Base-by-base conservation (phyloP, 2,113 vertebrate species). In the Microtus montanus region DNA sequence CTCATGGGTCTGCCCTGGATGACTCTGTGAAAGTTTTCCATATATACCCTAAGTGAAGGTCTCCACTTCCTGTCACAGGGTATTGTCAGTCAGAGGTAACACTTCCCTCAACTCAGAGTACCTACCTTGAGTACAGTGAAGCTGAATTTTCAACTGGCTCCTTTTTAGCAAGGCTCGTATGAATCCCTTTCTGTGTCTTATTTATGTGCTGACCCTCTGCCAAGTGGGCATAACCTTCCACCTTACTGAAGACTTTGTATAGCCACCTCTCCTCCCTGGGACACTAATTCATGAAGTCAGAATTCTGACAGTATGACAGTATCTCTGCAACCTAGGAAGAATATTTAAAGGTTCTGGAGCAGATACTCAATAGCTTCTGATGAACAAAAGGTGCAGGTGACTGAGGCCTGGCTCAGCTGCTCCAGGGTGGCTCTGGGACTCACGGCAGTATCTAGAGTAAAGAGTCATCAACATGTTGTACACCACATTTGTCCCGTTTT, bases 11-110 rank as follows among this genome's bases (percentile, higher is more conserved):
- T 93, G 78, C 52, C 86, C 73, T 63, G 63, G 61, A 28, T 94
- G 91, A 89, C 91, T 94, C 24, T 24, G 63, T 83, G 94, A 92
- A 91, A 96, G 68, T 95, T 97, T 94, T 89, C 77, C 90, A n/a
- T 17, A 85, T 63, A 73, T n/a, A 83, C 24, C 73, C 58, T 52
- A 35, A 92, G 22, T 26, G 73, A 96, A 82, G 52, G 11, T 63
- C 49, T 92, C 35, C 71, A 73, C 63, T 94, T 92, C 94, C 92
- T 93, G 41, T 44, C n/a, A 35, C 17, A 70, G 58, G 11, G 58
- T 73, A 88, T 52, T 30, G 12, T 54, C 85, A 93, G 44, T 95
- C 38, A 77, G 73, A 73, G 64, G 26, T 44, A 80, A 58, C 22
- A 75, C n/a, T 77, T 85, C 14, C 44, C 66, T n/a, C 11, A 80